These are phyloP conservation scores for Chelonia mydas DNA, from an alignment of 2,797 vertebrate species.

Conservation along the genomic window DNA sequence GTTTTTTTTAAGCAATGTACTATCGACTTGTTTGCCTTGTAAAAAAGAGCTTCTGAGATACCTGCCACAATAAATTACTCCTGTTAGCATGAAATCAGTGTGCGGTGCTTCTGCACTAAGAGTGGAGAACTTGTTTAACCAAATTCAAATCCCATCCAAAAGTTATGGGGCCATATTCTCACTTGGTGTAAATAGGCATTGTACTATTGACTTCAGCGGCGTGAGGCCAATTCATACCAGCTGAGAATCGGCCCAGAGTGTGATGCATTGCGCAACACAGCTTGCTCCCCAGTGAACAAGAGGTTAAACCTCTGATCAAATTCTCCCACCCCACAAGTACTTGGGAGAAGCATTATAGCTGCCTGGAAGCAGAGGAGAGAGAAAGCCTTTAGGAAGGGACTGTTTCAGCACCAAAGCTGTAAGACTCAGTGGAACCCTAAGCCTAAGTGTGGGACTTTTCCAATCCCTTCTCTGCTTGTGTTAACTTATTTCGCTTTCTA, in stretches of 20 bases:
- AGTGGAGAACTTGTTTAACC: not conserved
- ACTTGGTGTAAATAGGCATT: not conserved
- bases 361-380: not conserved
- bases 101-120: not conserved
- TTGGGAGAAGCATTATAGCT: rapidly evolving
- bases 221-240: not conserved
- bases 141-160: not conserved
- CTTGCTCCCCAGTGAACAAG: not conserved
- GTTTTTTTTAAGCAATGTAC: not conserved
- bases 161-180: not conserved
- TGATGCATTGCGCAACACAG: not conserved
- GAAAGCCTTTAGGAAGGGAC: not conserved
- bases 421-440: not conserved
- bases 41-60: not conserved
- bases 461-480: not conserved
- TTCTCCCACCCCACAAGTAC: not conserved
- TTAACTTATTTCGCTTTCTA: not conserved
- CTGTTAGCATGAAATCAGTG: not conserved
- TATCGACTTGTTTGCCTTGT: not conserved
- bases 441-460: not conserved
- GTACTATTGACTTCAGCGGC: not conserved
- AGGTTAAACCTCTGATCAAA: not conserved
- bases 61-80: not conserved
- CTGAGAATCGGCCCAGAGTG: not conserved
- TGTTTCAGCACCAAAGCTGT: not conserved